Conservation (phyloP, 1,140 invertebrate genomes). For the Brachionus sp. region DNA sequence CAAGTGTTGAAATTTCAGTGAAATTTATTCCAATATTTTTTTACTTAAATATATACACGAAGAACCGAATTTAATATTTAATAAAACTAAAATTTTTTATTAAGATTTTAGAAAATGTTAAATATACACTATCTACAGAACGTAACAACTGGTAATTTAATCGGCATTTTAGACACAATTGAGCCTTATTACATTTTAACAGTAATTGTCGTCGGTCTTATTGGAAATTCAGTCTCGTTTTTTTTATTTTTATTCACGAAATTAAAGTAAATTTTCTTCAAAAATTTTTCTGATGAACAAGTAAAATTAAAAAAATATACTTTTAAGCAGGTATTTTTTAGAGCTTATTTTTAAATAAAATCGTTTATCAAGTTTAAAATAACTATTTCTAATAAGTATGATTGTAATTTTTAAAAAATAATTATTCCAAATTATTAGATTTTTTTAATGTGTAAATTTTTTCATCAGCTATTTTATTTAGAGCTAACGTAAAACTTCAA, state of each 20-base stretch:
- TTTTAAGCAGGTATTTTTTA: too few species aligned
- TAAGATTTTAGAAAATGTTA: neutral
- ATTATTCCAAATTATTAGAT: too few species aligned
- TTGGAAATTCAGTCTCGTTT: conserved; percentile 15
- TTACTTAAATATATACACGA: too few species aligned
- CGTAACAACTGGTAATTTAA: neutral
- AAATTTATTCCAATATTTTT: neutral
- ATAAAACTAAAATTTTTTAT: too few species aligned
- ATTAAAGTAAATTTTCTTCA: neutral
- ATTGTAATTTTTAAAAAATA: too few species aligned
- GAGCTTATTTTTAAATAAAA: too few species aligned
- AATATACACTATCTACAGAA: neutral
- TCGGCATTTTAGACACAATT: neutral
- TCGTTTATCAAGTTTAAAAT: too few species aligned
- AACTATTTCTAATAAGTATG: too few species aligned
- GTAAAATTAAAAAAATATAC: neutral
- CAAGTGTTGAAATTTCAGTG: neutral
- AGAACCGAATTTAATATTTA: too few species aligned
- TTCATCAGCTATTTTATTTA: too few species aligned
- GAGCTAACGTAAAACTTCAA: too few species aligned
- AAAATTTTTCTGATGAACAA: neutral
- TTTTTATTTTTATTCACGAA: neutral
- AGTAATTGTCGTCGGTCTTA: neutral
- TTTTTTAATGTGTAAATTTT: too few species aligned
- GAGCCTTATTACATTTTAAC: conserved; percentile 12